Percentiles rank a stretch among this genome's conserved stretches.
phyloP scores from a whole-genome alignment of 2,797 vertebrate species.

The Oreonectes daqikongensis region DNA sequence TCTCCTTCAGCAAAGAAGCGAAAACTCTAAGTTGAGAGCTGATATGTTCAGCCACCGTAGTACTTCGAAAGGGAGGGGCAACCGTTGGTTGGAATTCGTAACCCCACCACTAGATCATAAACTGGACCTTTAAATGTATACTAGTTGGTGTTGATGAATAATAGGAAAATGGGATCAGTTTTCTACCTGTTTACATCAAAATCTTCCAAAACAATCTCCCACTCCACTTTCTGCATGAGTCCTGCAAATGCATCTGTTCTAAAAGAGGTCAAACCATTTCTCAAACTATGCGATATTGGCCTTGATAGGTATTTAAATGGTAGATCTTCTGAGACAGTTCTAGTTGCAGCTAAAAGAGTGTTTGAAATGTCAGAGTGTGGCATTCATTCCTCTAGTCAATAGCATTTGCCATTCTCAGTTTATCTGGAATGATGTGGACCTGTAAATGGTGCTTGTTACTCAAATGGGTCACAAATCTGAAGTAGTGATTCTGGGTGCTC shows the following conservation, averaged over 20 bases:
- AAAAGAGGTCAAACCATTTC: conserved; percentile 8
- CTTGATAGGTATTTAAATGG: conserved; percentile 46
- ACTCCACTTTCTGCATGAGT: background rate
- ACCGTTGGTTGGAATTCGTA: too few relatives aligned
- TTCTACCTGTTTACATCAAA: background rate
- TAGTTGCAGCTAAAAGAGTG: conserved; percentile 26
- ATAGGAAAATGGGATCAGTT: background rate
- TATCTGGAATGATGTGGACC: conserved; percentile 11
- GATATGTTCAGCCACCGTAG: too few relatives aligned
- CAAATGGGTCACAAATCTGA: conserved; percentile 34
- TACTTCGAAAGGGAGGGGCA: too few relatives aligned
- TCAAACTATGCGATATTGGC: background rate
- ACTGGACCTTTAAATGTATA: too few relatives aligned
- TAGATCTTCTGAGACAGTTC: conserved; percentile 43
- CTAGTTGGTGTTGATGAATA: background rate
- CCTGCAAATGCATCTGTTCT: background rate
- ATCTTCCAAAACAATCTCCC: too few relatives aligned
- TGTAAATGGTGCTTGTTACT: conserved; percentile 33
- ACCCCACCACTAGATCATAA: too few relatives aligned
- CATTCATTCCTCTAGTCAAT: conserved; percentile 41
- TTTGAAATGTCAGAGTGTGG: conserved; percentile 47
- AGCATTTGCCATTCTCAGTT: conserved; percentile 37
- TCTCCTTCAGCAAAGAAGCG: too few relatives aligned
- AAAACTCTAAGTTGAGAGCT: too few relatives aligned
- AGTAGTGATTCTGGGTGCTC: conserved; percentile 26